Conservation (phyloP, 2,113 vertebrate genomes). For the Pachyramphus minor region DNA sequence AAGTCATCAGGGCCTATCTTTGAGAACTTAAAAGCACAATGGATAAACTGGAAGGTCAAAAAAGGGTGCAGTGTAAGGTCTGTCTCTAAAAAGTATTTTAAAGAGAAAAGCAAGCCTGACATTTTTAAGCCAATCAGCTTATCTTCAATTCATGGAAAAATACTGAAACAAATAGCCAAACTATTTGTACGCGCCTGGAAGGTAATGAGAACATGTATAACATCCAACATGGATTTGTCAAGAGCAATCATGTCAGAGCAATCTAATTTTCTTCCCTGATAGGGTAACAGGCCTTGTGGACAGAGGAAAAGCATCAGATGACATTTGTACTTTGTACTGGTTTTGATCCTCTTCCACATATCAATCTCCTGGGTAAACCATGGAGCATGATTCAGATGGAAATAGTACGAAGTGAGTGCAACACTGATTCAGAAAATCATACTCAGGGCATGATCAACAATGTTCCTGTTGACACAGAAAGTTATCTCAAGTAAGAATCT, state of each 20-base stretch:
- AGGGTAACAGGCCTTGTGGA: slow-evolving; percentile 13
- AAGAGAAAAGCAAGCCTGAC: not conserved
- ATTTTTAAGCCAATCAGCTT: not conserved
- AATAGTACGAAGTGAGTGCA: not conserved
- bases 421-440: not conserved
- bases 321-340: not conserved
- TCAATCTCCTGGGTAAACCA: not conserved
- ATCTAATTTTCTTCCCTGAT: slow-evolving; percentile 39
- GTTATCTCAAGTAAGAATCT: not conserved
- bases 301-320: slow-evolving; percentile 15
- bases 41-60: not conserved
- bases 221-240: slow-evolving; percentile 45
- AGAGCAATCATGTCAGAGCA: slow-evolving; percentile 29
- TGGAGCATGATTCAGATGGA: not conserved
- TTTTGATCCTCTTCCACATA: not conserved
- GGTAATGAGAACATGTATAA: slow-evolving; percentile 5
- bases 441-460: not conserved
- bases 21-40: not conserved
- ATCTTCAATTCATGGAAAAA: slow-evolving; percentile 1
- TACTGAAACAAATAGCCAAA: slow-evolving; percentile 15
- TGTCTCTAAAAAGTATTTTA: not conserved
- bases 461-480: not conserved
- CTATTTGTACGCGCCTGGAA: not conserved
- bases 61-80: not conserved
- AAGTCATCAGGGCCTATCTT: not conserved